These are phyloP conservation scores for Osmerus mordax DNA, from an alignment of 2,113 vertebrate genomes.

Conservation along the genomic window DNA sequence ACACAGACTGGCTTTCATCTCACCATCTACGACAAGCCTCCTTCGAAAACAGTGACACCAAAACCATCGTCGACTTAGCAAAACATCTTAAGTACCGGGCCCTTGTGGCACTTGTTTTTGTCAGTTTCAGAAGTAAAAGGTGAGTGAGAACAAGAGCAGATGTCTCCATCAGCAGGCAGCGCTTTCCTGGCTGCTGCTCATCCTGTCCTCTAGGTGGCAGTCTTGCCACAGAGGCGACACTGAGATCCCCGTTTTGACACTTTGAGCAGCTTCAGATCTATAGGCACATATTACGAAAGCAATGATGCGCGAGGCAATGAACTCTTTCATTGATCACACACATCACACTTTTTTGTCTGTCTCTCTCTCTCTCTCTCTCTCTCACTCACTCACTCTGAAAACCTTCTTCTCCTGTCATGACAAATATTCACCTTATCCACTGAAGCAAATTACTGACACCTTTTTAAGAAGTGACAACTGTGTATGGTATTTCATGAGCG, in stretches of 20 bases:
- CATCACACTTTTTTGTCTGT: conserved; percentile 80
- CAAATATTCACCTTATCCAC: conserved; percentile 89
- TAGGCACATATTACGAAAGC: conserved; percentile 91
- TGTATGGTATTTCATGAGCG: conserved; percentile 90
- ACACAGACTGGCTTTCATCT: background rate
- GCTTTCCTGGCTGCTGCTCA: background rate
- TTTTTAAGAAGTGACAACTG: conserved; percentile 94
- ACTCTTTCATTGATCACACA: conserved; percentile 93
- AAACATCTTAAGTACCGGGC: conserved; percentile 12
- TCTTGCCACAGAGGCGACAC: conserved; percentile 65
- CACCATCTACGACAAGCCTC: background rate
- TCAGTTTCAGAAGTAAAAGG: conserved; percentile 28
- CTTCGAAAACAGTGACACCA: no score
- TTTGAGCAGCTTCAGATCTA: conserved; percentile 82
- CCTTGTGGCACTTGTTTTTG: conserved; percentile 15
- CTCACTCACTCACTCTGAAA: conserved; percentile 33
- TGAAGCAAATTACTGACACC: conserved; percentile 93
- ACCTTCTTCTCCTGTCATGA: conserved; percentile 75
- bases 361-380: background rate
- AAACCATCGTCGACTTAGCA: background rate
- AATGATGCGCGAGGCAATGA: conserved; percentile 91
- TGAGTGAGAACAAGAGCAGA: conserved; percentile 34
- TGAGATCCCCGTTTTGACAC: conserved; percentile 67
- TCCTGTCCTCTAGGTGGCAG: conserved; percentile 76
- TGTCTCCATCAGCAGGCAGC: conserved; percentile 21